phyloP scores from a whole-genome alignment of 2,113 vertebrate species.

The Gymnarchus niloticus region DNA sequence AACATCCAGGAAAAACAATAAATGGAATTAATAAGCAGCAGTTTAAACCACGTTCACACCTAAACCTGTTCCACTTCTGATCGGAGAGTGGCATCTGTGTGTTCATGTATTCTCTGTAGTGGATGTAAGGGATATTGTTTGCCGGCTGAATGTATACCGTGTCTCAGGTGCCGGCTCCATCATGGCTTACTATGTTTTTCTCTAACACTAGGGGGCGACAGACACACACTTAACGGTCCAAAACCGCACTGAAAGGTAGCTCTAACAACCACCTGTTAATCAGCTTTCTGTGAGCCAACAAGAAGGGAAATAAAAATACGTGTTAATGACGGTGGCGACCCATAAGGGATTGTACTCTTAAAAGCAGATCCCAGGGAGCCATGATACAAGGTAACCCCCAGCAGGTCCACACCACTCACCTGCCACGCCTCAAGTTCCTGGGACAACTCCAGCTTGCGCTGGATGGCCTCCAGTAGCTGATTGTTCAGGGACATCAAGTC shows the following conservation, averaged over 20 bases:
- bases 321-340: neutral
- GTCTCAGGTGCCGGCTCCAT: too few relatives aligned
- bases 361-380: too few relatives aligned
- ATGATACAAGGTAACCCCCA: neutral
- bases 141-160: too few relatives aligned
- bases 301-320: neutral
- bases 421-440: slow-evolving; percentile 81
- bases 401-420: slow-evolving; percentile 49
- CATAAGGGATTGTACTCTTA: too few relatives aligned
- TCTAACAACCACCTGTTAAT: neutral
- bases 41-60: neutral
- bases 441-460: slow-evolving; percentile 71
- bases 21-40: too few relatives aligned
- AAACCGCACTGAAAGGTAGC: neutral
- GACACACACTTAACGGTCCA: slow-evolving; percentile 9
- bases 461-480: slow-evolving; percentile 72
- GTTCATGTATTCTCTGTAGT: neutral
- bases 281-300: neutral
- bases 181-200: too few relatives aligned
- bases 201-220: slow-evolving; percentile 9
- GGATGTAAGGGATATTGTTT: neutral
- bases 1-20: neutral
- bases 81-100: neutral
- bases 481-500: slow-evolving; percentile 70
- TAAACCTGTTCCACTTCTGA: neutral